Base-by-base conservation (phyloP, 2,888 invertebrate genomes). In the Ecdyonurus torrentis region DNA sequence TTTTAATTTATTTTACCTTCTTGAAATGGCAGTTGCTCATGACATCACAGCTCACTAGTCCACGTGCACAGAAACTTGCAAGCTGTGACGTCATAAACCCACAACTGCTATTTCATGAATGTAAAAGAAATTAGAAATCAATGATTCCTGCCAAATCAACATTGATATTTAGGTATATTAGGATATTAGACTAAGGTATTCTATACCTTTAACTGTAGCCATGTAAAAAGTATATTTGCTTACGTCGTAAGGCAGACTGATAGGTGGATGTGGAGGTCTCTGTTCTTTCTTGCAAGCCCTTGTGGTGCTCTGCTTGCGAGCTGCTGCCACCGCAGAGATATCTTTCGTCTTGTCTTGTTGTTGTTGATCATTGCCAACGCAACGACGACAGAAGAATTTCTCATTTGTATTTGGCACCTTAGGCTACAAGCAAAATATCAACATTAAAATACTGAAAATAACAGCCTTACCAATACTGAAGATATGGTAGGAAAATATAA, bases 391-490 rank as follows among this genome's bases (percentile, higher is more conserved):
- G 7, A 37, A 5, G 15, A 37, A 37, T 15, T 5, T 15, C 5
- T 37, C 37, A 37, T 15, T 37, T 15, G 37, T 15, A 15, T 37
- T 37, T 10, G 37, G 7, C 5, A 37, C 37, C 37, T 37, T 37
- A 5, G 37, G 37, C 37, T 37, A 15, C 15, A 10, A 15, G 15
- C 37, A 37, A 37, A 37, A 37, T 37, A 37, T 10, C n/a, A n/a
- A n/a, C n/a, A n/a, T 63, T 61, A n/a, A 58, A 62, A 50, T 50
- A 50, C 50, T 10, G 50, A 10, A 50, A 50, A 10, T 50, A 50
- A 50, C 7, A 50, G 18, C 50, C 50, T n/a, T 50, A 18, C 50
- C 7, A 50, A 50, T 50, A 10, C 18, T 50, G 18, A 50, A 18
- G 50, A 50, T 50, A 50, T 50, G 18, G 18, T 50, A 7, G 7